Base-by-base conservation (phyloP, 2,113 vertebrate genomes). In the Calidris pugnax region DNA sequence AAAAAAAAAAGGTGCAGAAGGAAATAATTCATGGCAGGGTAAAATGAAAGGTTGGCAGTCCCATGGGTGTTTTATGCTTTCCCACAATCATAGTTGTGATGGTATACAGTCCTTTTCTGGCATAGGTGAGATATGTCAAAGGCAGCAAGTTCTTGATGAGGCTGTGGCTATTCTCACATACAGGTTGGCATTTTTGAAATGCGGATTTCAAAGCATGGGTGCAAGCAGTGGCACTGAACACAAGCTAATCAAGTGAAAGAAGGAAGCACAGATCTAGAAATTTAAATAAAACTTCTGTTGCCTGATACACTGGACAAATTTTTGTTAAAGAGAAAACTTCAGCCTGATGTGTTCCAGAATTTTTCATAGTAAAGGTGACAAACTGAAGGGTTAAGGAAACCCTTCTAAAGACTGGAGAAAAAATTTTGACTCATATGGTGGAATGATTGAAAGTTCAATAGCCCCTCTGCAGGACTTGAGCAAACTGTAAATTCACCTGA, bases 21-120 rank as follows among this genome's bases (percentile, higher is more conserved):
- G 86, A 92, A 95, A 82, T 95, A 63, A 92, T 95, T 94, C 92
- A 83, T 90, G 77, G 66, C 64, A 82, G 66, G 93, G 50, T 50
- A 51, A 72, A 92, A 85, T 78, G 53, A 92, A 93, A 89, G n/a
- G 23, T 75, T 96, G 85, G 48, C 39, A 80, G 26, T 82, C 39
- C 48, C 30, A 2, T 85, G 77, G 19, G 48, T 76, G n/a, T 73
- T 91, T 78, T 63, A 56, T 45, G 47, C 73, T 92, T 95, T 91
- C 73, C 73, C 60, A 53, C 76, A 89, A 55, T 77, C 43, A 33
- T 60, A 59, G 60, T 64, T 84, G 17, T 37, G 39, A 60, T n/a
- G 67, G 47, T n/a, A 47, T 73, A 26, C 27, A 64, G 43, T 72
- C n/a, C 23, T 89, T 72, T 87, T 63, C 35, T 84, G 84, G 12